These are phyloP conservation scores for Silurus aristotelis DNA, from an alignment of 2,797 vertebrate species.

Conservation along the genomic window DNA sequence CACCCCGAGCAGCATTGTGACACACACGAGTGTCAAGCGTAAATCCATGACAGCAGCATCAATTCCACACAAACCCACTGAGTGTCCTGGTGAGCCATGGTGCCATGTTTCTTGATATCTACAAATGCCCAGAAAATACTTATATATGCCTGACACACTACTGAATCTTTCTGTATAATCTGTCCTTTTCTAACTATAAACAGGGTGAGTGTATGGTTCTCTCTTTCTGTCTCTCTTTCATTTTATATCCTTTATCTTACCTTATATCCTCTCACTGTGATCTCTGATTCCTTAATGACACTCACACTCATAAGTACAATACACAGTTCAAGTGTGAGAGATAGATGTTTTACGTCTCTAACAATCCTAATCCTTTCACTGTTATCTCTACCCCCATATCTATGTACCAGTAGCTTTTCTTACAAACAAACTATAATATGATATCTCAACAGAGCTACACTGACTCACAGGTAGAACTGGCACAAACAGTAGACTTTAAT, in stretches of 20 bases:
- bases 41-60: slow-evolving; percentile 36
- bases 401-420: slow-evolving; percentile 22
- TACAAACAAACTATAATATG: slow-evolving; percentile 28
- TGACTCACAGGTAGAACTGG: slow-evolving; percentile 18
- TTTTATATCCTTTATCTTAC: slow-evolving; percentile 31
- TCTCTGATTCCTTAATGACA: slow-evolving; percentile 30
- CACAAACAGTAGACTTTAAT: slow-evolving; percentile 12
- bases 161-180: slow-evolving; percentile 42
- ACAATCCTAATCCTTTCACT: slow-evolving; percentile 5
- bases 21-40: slow-evolving; percentile 1
- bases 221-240: background rate
- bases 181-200: slow-evolving; percentile 55
- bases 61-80: slow-evolving; percentile 9
- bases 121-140: background rate
- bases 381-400: slow-evolving; percentile 41
- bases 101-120: slow-evolving; percentile 18
- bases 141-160: background rate
- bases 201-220: slow-evolving; percentile 40
- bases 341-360: slow-evolving; percentile 37
- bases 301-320: slow-evolving; percentile 27
- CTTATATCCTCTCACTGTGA: slow-evolving; percentile 39
- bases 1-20: slow-evolving; percentile 54
- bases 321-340: slow-evolving; percentile 36
- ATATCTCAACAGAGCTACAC: background rate
- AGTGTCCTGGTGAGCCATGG: slow-evolving; percentile 5